A percentile compares a stretch with the other conserved stretches of the same genome.
phyloP scores from a whole-genome alignment of 2,888 invertebrate genomes.

The Ophioninae sp. region DNA sequence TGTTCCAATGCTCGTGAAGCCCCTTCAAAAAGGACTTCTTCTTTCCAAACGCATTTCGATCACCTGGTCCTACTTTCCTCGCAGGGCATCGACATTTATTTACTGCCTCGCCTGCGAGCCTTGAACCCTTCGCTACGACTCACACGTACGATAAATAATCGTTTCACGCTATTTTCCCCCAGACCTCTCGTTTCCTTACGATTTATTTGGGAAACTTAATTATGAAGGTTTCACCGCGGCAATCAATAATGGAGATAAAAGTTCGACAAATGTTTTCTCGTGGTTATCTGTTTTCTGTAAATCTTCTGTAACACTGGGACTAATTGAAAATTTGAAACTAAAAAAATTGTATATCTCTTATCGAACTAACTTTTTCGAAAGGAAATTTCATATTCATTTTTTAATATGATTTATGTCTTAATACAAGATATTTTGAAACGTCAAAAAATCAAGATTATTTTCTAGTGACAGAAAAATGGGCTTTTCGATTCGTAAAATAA shows the following conservation, averaged over 20 bases:
- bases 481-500: no score
- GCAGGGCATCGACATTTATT: slow-evolving; percentile 9
- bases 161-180: neutral
- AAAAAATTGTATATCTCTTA: neutral
- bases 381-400: neutral
- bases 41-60: neutral
- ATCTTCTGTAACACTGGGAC: neutral
- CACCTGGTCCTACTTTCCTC: slow-evolving; percentile 7
- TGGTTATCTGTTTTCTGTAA: neutral
- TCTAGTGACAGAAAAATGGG: neutral
- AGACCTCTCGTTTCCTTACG: neutral
- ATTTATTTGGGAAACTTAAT: neutral
- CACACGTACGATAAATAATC: neutral
- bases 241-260: neutral
- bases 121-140: neutral
- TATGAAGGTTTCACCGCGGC: neutral
- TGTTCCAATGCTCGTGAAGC: neutral
- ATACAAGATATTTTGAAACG: neutral
- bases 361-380: neutral
- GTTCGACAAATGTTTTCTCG: neutral
- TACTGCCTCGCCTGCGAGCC: neutral
- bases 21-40: neutral
- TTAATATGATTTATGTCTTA: neutral
- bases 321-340: neutral
- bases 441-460: neutral